Evolutionary conservation across 2,888 invertebrate species (phyloP).

Genomic region (Pandemis heparana): DNA sequence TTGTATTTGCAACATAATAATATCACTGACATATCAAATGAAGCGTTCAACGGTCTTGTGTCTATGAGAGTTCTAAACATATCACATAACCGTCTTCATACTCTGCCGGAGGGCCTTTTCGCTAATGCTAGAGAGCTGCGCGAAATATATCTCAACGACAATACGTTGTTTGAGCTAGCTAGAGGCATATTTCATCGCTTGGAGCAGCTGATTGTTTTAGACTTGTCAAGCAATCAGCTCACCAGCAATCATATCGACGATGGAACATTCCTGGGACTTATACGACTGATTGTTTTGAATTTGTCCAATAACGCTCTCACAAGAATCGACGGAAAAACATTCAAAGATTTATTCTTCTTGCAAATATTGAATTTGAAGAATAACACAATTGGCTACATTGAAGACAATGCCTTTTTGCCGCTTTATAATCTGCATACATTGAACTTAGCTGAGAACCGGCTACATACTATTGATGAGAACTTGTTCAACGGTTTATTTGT

Average conservation of each 20-base stretch:
- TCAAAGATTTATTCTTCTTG: slow-evolving; percentile 94
- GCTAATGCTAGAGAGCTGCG: slow-evolving; percentile 92
- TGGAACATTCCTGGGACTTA: slow-evolving; percentile 93
- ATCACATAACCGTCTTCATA: slow-evolving; percentile 93
- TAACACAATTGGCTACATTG: slow-evolving; percentile 95
- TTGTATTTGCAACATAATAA: slow-evolving; percentile 94
- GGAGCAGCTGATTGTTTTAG: slow-evolving; percentile 93
- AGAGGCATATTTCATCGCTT: slow-evolving; percentile 93
- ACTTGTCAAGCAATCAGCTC: slow-evolving; percentile 93
- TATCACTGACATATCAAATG: slow-evolving; percentile 91
- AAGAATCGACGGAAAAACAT: slow-evolving; percentile 92
- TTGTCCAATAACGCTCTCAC: slow-evolving; percentile 94
- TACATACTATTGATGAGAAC: slow-evolving; percentile 92
- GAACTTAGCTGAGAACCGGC: slow-evolving; percentile 94
- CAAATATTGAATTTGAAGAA: slow-evolving; percentile 94
- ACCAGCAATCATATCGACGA: slow-evolving; percentile 94
- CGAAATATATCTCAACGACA: slow-evolving; percentile 94
- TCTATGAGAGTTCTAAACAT: slow-evolving; percentile 93
- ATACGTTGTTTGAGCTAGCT: slow-evolving; percentile 93
- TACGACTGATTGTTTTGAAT: slow-evolving; percentile 93
- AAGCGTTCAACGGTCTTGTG: slow-evolving; percentile 92
- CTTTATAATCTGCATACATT: slow-evolving; percentile 95
- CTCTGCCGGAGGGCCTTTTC: slow-evolving; percentile 93
- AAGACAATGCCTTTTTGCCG: slow-evolving; percentile 94
- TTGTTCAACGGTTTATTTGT: slow-evolving; percentile 94